Evolutionary conservation across 2,113 vertebrate species (phyloP).

Genomic region (Clarias gariepinus): DNA sequence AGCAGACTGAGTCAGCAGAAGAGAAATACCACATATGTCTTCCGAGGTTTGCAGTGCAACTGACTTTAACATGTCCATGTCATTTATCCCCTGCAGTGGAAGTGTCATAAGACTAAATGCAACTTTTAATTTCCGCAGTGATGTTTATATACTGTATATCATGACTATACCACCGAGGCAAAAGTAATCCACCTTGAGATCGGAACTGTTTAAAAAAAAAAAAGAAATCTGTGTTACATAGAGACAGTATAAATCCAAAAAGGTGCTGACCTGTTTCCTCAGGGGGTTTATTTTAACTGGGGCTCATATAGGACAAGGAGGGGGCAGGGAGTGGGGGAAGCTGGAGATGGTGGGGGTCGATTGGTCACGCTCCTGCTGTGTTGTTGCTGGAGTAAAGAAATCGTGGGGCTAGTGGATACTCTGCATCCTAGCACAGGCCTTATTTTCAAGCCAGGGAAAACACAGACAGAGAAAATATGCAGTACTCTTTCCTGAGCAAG

Average conservation of each 20-base stretch:
- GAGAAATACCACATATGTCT: neutral
- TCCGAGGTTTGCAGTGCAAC: neutral
- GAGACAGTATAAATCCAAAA: slow-evolving; percentile 54
- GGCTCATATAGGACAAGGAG: slow-evolving; percentile 47
- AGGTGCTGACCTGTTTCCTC: slow-evolving; percentile 62
- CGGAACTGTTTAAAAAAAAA: slow-evolving; percentile 38
- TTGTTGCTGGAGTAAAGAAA: slow-evolving; percentile 57
- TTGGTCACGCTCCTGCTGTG: slow-evolving; percentile 48
- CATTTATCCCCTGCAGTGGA: slow-evolving; percentile 15
- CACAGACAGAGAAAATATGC: slow-evolving; percentile 13
- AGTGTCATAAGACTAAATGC: slow-evolving; percentile 31
- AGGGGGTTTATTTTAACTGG: slow-evolving; percentile 57
- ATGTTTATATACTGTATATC: neutral
- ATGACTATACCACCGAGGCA: neutral
- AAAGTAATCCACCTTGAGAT: slow-evolving; percentile 50
- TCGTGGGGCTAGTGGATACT: slow-evolving; percentile 28
- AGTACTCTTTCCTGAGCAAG: slow-evolving; percentile 2
- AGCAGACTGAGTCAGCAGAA: neutral
- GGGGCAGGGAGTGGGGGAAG: neutral
- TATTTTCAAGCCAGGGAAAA: slow-evolving; percentile 24
- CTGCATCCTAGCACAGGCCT: slow-evolving; percentile 4
- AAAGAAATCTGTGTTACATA: neutral
- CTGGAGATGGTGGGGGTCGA: slow-evolving; percentile 8
- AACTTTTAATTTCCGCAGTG: slow-evolving; percentile 9
- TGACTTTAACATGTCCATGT: slow-evolving; percentile 26